Conservation (phyloP, 1,140 invertebrate species). For the Choristoneura fumiferana region DNA sequence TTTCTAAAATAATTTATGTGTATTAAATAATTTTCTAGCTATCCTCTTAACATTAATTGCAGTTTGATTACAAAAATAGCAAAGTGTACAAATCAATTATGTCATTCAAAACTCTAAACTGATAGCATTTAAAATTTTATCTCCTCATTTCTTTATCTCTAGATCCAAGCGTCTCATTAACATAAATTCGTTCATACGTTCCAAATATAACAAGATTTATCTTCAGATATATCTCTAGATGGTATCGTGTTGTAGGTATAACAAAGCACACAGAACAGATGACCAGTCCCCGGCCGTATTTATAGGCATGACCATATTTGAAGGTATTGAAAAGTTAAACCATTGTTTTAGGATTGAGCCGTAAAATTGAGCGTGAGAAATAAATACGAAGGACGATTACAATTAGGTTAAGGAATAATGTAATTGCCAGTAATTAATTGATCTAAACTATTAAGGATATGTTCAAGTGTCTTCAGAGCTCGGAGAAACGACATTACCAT, state of each 20-base stretch:
- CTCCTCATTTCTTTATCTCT: conserved; percentile 13
- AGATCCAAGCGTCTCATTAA: conserved; percentile 15
- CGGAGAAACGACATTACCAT: no score
- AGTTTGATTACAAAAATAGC: neutral
- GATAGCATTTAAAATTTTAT: conserved; percentile 14
- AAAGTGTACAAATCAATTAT: conserved; percentile 11
- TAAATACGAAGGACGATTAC: neutral
- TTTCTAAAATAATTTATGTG: neutral
- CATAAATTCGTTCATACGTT: conserved; percentile 19
- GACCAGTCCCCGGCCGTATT: conserved; percentile 20
- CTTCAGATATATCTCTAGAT: conserved; percentile 33
- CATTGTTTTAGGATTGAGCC: conserved; percentile 14
- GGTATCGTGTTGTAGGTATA: conserved; percentile 17
- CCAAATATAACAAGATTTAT: conserved; percentile 24
- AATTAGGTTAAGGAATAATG: conserved; percentile 1
- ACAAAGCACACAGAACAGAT: conserved; percentile 22
- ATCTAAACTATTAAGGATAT: no score
- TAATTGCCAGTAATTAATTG: no score
- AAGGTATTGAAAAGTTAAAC: conserved; percentile 16
- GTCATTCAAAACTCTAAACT: neutral
- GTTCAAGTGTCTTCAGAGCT: no score
- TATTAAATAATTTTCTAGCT: neutral
- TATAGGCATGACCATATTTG: conserved; percentile 20
- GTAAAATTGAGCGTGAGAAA: conserved; percentile 16
- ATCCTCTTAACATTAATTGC: no score